phyloP scores from a whole-genome alignment of 1,140 invertebrate genomes.

The Helicoverpa zea region DNA sequence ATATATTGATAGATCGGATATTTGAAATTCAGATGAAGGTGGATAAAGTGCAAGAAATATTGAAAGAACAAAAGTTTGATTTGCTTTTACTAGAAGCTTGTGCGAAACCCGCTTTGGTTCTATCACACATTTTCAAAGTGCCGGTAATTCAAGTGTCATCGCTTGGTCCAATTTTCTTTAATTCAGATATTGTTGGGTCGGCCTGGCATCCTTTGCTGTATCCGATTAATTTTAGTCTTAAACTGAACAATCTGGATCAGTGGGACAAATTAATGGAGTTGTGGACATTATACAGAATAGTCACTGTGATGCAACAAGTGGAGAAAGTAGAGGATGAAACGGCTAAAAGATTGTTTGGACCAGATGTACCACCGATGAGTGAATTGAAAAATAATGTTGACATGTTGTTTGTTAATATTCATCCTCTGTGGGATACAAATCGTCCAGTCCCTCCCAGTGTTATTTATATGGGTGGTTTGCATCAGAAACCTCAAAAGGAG shows the following conservation, averaged over 20 bases:
- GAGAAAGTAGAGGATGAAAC: slow-evolving; percentile 46
- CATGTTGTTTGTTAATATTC: slow-evolving; percentile 87
- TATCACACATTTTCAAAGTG: slow-evolving; percentile 62
- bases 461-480: slow-evolving; percentile 88
- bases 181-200: slow-evolving; percentile 53
- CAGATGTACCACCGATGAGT: slow-evolving; percentile 59
- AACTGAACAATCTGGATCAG: slow-evolving; percentile 52
- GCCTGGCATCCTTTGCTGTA: slow-evolving; percentile 58
- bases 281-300: slow-evolving; percentile 20
- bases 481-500: slow-evolving; percentile 71
- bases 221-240: slow-evolving; percentile 46
- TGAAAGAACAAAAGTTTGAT: slow-evolving; percentile 57
- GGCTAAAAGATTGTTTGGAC: slow-evolving; percentile 54
- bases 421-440: slow-evolving; percentile 85
- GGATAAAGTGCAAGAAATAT: slow-evolving; percentile 10
- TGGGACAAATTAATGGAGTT: slow-evolving; percentile 61
- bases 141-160: slow-evolving; percentile 68
- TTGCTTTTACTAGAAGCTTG: slow-evolving; percentile 64
- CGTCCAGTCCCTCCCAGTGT: slow-evolving; percentile 86
- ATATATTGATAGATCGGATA: background rate
- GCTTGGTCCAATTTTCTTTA: slow-evolving; percentile 55
- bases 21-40: slow-evolving; percentile 57
- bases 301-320: slow-evolving; percentile 27
- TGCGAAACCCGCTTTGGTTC: slow-evolving; percentile 49
- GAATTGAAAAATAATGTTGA: slow-evolving; percentile 64